Conservation (phyloP, 2,113 vertebrate species). For the Siniperca knerii region DNA sequence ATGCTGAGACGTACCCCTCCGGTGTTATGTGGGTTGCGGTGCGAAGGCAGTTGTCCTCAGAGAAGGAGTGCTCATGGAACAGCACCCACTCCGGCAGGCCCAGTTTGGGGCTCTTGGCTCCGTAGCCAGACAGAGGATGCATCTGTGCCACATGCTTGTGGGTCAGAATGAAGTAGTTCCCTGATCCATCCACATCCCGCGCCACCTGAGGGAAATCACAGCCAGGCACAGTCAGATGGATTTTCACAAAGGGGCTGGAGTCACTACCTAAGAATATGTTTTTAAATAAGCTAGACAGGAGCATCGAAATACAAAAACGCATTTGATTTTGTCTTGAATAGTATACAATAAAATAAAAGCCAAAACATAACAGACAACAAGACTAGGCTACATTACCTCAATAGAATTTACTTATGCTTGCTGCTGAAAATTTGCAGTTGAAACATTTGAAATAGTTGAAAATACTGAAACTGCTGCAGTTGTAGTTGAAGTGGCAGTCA, state of each 20-base stretch:
- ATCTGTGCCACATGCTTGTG: constrained; percentile 92
- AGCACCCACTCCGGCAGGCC: constrained; percentile 91
- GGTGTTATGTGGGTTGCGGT: constrained; percentile 87
- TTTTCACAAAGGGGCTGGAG: not conserved
- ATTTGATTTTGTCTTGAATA: not conserved
- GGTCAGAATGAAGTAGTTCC: constrained; percentile 91
- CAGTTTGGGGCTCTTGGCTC: constrained; percentile 75
- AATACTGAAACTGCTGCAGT: not conserved
- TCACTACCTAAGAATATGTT: not conserved
- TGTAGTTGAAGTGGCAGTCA: not conserved
- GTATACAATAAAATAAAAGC: not conserved
- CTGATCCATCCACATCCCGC: constrained; percentile 90
- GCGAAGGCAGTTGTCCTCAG: constrained; percentile 89
- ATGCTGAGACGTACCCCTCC: constrained; percentile 85
- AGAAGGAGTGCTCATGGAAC: constrained; percentile 89
- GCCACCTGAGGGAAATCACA: constrained; percentile 82
- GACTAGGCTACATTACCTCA: not conserved
- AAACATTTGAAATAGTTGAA: not conserved
- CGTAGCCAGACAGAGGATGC: constrained; percentile 87
- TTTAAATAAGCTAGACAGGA: not conserved
- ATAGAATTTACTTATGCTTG: not conserved
- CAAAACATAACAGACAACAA: not conserved
- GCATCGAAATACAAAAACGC: not conserved
- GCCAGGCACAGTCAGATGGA: not conserved
- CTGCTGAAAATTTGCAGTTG: not conserved